Evolutionary conservation across 2,888 invertebrate genomes (phyloP), one percentile per base, ranked within the genome.

Genomic region (Girardia tigrina): DNA sequence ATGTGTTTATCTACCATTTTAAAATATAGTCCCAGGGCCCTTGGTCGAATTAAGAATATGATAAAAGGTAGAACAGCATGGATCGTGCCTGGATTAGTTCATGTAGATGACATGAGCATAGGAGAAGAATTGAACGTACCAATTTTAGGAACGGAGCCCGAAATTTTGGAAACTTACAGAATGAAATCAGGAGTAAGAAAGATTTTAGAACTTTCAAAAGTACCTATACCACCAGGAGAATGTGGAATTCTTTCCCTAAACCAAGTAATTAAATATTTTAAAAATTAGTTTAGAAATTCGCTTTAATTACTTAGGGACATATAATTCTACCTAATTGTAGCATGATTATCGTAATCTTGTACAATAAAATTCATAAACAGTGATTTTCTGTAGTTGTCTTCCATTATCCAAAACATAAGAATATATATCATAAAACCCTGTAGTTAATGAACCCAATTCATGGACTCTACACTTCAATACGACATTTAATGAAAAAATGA

Each of bases 141-240:
- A 2, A 79, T 84, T 29, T 78, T 84, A 69, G 78, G 81, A 42
- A 80, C 83, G 1, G 83, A 84, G 76, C 84, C 84, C 1, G 82
- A 83, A 70, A 80, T 82, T 0, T 81, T 83, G 26, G 80, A 82
- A 74, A 80, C 84, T 8, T 83, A 83, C 78, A 82, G 82, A 26
- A 82, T 83, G 4, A 84, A 84, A 78, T 84, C 84, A 14, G 84
- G 84, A 0, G 81, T 82, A 77, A 83, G 83, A 78, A 78, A 84
- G 28, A 81, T 84, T 29, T 84, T 84, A 78, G 80, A 80, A 71
- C 81, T 81, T 78, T 82, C 83, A 56, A 79, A 80, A 29, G 81
- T 82, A 0, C 79, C 79, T n/a, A 80, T 81, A 72, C 83, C 84
- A 4, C 83, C 83, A 0, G 81, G 82, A 74, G 83, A 83, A 79